Percentiles rank a stretch among this genome's conserved stretches.
Conservation (phyloP, 2,797 vertebrate species). For the Phylloscopus collybita region DNA sequence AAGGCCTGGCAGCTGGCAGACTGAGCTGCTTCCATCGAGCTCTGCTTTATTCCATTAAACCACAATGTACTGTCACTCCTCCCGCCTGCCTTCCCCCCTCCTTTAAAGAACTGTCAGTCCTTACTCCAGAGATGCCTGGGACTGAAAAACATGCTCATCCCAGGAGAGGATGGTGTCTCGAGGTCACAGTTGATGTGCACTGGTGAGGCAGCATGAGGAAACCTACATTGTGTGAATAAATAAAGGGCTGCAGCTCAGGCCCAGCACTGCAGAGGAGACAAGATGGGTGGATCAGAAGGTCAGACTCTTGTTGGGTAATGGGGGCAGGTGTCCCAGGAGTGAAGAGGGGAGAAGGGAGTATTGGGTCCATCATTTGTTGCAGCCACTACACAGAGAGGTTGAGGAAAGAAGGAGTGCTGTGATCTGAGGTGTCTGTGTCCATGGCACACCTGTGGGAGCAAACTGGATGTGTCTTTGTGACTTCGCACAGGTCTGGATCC, state of each 20-base stretch:
- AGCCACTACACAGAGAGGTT: not conserved
- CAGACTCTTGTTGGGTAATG: conserved; percentile 45
- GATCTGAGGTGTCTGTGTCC: not conserved
- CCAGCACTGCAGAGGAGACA: not conserved
- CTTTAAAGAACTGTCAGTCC: conserved; percentile 60
- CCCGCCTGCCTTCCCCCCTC: not conserved
- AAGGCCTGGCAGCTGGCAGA: not conserved
- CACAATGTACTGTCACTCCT: conserved; percentile 30
- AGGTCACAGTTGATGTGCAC: conserved; percentile 67
- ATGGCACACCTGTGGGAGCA: not conserved
- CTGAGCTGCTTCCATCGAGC: not conserved
- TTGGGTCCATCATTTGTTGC: conserved; percentile 24
- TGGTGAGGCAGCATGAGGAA: conserved; percentile 60
- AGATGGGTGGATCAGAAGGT: not conserved
- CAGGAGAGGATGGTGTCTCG: conserved; percentile 63
- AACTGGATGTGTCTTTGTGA: not conserved
- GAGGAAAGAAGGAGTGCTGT: not conserved
- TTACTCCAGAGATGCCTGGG: conserved; percentile 54
- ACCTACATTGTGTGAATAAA: conserved; percentile 64
- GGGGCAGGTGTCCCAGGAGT: conserved; percentile 36
- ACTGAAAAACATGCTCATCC: conserved; percentile 52
- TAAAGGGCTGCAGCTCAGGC: not conserved
- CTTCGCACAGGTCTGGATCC: not conserved
- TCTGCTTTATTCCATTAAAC: conserved; percentile 39
- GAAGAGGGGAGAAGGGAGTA: not conserved